Evolutionary conservation across 2,113 vertebrate genomes (phyloP), one percentile per base, ranked within the genome.

Genomic region (Brachionichthys hirsutus): DNA sequence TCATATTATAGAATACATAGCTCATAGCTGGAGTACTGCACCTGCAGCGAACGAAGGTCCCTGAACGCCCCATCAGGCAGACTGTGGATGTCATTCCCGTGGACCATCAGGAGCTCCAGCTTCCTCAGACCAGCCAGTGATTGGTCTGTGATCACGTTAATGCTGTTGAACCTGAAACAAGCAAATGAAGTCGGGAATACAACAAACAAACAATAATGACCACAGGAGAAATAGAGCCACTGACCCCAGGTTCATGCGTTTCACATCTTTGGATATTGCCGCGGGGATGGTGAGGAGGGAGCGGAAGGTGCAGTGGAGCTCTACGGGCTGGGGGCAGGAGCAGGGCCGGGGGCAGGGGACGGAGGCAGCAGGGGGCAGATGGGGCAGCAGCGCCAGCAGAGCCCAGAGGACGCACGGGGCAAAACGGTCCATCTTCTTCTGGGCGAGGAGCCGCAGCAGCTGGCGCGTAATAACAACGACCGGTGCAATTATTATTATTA

Each of bases 251-350:
- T 98, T 98, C 73, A 98, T 93, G 41, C 95, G 93, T 60, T 95
- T 92, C 91, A 94, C 93, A 0, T 90, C 77, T 38, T 41, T 82
- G 0, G 92, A 62, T 2, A 94, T 84, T 2, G 89, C 87, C 0
- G 90, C 65, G 0, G 95, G 96, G 73, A 98, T 87, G 0, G 87
- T 44, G 13, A 79, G 35, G 17, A 98, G 73, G 30, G 95, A 95
- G 20, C 95, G 91, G 66, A 98, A 98, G 8, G 95, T 97, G 90
- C 96, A 98, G 85, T 96, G 95, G 45, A 98, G 92, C 70, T 98
- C 95, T 0, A 86, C 87, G 52, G 92, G 92, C 8, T 93, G 88
- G 20, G 94, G 96, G 78, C 96, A 98, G 73, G 94, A 83, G 8
- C 96, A 98, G 1, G 91, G 89, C 0, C 83, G 91, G 7, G 96